These are phyloP conservation scores for Macropodus opercularis DNA, from an alignment of 2,797 vertebrate genomes.

Conservation along the genomic window DNA sequence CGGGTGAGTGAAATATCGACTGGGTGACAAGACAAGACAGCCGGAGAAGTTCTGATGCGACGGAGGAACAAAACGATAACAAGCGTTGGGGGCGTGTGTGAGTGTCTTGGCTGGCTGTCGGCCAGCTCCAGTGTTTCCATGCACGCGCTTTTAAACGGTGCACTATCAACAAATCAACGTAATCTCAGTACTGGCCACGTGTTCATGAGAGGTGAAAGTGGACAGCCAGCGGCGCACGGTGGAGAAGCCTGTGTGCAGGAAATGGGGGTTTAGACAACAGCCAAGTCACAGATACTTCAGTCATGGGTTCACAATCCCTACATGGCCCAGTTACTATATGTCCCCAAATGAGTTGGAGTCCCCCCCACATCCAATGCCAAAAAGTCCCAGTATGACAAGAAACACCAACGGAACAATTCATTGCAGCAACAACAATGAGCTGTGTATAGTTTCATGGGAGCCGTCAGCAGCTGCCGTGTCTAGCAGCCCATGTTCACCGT, in stretches of 20 bases:
- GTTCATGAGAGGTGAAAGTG: conserved; percentile 17
- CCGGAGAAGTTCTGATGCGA: conserved; percentile 3
- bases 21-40: conserved; percentile 38
- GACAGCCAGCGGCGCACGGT: neutral
- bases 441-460: neutral
- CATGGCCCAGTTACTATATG: neutral
- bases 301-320: neutral
- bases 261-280: conserved; percentile 4
- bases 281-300: conserved; percentile 29
- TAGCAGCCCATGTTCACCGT: conserved; percentile 4
- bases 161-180: no score
- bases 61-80: conserved; percentile 40
- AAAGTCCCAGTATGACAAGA: conserved; percentile 15
- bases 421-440: conserved; percentile 7
- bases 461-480: conserved; percentile 15
- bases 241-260: no score
- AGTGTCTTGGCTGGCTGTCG: conserved; percentile 16
- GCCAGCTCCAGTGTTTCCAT: neutral
- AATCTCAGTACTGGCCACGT: neutral
- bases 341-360: conserved; percentile 11
- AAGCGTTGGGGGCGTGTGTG: conserved; percentile 14
- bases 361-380: conserved; percentile 10
- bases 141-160: conserved; percentile 2
- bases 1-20: conserved; percentile 38
- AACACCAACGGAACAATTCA: conserved; percentile 18